These are phyloP conservation scores for Eremophila alpestris DNA, from an alignment of 2,797 vertebrate species.

Conservation along the genomic window DNA sequence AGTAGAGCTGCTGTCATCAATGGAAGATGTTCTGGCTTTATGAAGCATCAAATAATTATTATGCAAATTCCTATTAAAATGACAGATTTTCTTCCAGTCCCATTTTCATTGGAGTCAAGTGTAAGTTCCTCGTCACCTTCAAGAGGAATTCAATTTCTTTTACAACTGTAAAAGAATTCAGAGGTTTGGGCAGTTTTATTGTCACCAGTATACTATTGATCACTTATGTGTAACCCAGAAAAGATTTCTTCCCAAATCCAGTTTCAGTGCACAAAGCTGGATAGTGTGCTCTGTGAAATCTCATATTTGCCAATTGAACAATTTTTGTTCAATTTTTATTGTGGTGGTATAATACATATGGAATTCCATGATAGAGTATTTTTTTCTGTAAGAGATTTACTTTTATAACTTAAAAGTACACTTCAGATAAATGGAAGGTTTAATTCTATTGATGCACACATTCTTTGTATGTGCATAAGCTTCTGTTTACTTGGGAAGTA, in stretches of 20 bases:
- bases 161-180: not conserved
- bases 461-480: not conserved
- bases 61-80: constrained; percentile 28
- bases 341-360: not conserved
- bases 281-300: not conserved
- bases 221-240: not conserved
- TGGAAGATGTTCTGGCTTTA: not conserved
- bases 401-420: constrained; percentile 1
- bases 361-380: not conserved
- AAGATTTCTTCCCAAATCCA: not conserved
- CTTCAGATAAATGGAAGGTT: constrained; percentile 7
- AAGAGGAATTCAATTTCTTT: constrained; percentile 4
- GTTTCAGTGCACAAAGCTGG: not conserved
- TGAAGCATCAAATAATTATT: not conserved
- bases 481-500: constrained; percentile 37
- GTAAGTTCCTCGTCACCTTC: not conserved
- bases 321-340: not conserved
- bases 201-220: not conserved
- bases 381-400: not conserved
- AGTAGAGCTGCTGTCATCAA: not conserved
- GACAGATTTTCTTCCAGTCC: not conserved
- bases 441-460: not conserved
- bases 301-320: not conserved
- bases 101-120: not conserved
- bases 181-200: not conserved